These are phyloP conservation scores for Ormyrus thymus DNA, from an alignment of 2,888 invertebrate species.

Conservation along the genomic window DNA sequence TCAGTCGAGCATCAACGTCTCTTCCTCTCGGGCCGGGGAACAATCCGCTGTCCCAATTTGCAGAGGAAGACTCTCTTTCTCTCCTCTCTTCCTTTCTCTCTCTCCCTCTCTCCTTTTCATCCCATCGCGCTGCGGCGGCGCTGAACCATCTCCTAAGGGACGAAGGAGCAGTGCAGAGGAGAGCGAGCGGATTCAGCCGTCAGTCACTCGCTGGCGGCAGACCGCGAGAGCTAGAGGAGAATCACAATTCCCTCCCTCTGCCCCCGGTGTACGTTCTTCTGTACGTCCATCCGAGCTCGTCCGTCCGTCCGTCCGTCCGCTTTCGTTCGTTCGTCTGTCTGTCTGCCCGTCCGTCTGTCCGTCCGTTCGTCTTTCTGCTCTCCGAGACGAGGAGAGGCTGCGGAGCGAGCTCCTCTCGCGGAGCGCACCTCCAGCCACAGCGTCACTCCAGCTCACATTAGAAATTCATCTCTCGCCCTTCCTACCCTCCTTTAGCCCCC, in stretches of 20 bases:
- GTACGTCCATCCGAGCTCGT: slow-evolving; percentile 54
- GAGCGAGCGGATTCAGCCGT: slow-evolving; percentile 72
- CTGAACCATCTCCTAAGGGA: slow-evolving; percentile 43
- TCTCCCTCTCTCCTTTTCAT: slow-evolving; percentile 21
- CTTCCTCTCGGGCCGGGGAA: slow-evolving; percentile 14
- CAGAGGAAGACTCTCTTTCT: slow-evolving; percentile 32
- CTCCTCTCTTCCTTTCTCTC: neutral
- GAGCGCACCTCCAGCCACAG: slow-evolving; percentile 17
- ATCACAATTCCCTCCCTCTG: slow-evolving; percentile 68
- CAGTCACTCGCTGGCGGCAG: slow-evolving; percentile 66
- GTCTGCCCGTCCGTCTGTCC: slow-evolving; percentile 58
- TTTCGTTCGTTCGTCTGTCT: slow-evolving; percentile 59
- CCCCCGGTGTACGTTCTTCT: slow-evolving; percentile 15
- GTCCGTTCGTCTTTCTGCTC: slow-evolving; percentile 70
- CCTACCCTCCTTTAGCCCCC: slow-evolving; percentile 49
- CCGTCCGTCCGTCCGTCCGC: slow-evolving; percentile 56
- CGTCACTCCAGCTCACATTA: slow-evolving; percentile 62
- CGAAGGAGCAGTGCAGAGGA: slow-evolving; percentile 46
- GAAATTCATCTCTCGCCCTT: slow-evolving; percentile 66
- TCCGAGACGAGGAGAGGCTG: slow-evolving; percentile 53
- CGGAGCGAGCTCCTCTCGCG: slow-evolving; percentile 56
- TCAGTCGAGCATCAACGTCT: slow-evolving; percentile 3
- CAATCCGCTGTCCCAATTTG: slow-evolving; percentile 56
- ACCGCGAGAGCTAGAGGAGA: slow-evolving; percentile 64
- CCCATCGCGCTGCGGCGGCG: neutral